Conservation (phyloP, 92 coral and sea anemone species). For the Siderastrea siderea region DNA sequence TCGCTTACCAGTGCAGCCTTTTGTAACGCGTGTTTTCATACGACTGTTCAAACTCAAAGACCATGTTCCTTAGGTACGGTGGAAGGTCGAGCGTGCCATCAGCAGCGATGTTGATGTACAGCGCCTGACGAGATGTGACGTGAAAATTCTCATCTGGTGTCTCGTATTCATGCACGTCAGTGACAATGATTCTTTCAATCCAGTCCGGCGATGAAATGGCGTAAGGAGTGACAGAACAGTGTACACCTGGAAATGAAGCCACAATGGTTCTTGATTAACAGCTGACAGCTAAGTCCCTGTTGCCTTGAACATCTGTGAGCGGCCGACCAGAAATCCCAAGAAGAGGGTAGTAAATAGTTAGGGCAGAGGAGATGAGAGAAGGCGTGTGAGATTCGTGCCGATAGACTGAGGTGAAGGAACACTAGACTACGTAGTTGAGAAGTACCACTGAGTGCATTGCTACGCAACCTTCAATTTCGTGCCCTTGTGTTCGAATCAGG, state of each 20-base stretch:
- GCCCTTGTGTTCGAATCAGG: too few relatives aligned
- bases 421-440: too few relatives aligned
- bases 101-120: slow-evolving; percentile 19
- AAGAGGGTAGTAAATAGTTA: too few relatives aligned
- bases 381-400: too few relatives aligned
- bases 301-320: neutral
- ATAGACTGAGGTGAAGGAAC: too few relatives aligned
- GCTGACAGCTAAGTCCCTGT: neutral
- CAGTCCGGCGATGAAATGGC: slow-evolving; percentile 24
- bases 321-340: neutral
- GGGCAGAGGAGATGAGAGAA: too few relatives aligned
- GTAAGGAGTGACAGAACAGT: slow-evolving; percentile 15
- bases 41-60: slow-evolving; percentile 25
- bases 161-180: slow-evolving; percentile 2
- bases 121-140: neutral
- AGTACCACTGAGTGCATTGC: too few relatives aligned
- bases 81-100: slow-evolving; percentile 40
- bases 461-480: too few relatives aligned
- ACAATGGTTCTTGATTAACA: too few relatives aligned
- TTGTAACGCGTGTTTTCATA: slow-evolving; percentile 41
- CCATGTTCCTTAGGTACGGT: slow-evolving; percentile 13
- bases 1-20: neutral
- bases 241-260: neutral
- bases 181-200: slow-evolving; percentile 4
- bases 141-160: neutral